phyloP scores from a whole-genome alignment of 2,113 vertebrate genomes.

The Guaruba guarouba region DNA sequence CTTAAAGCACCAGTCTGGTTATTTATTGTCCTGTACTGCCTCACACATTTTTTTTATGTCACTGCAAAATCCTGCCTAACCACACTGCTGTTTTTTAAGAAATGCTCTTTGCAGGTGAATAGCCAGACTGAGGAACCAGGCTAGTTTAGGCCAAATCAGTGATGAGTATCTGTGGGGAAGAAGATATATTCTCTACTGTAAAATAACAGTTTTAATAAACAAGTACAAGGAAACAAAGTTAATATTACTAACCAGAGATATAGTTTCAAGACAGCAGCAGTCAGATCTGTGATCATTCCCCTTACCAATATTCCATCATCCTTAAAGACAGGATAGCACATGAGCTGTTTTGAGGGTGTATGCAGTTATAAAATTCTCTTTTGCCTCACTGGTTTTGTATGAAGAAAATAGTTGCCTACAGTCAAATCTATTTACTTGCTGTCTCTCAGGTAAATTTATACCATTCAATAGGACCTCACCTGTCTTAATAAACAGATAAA shows the following conservation, averaged over 20 bases:
- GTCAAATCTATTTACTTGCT: not conserved
- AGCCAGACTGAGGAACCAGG: not conserved
- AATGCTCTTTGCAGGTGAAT: not conserved
- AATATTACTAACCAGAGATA: not conserved
- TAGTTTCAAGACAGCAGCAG: not conserved
- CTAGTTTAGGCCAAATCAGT: not conserved
- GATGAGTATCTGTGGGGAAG: not conserved
- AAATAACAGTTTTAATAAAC: not conserved
- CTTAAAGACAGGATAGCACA: not conserved
- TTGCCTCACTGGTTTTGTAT: not conserved
- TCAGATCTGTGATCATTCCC: not conserved
- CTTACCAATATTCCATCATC: not conserved
- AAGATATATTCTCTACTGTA: not conserved
- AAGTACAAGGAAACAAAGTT: not conserved
- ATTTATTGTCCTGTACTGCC: not conserved
- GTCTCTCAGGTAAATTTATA: not conserved
- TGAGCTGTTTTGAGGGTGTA: not conserved
- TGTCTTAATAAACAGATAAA: not conserved
- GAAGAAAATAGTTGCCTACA: not conserved
- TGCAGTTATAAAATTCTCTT: not conserved
- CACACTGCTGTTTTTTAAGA: not conserved
- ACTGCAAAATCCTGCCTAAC: not conserved
- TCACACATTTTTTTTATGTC: not conserved
- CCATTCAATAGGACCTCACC: not conserved
- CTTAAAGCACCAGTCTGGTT: not conserved